Evolutionary conservation across 2,113 vertebrate genomes (phyloP).

Genomic region (Typhlomys cinereus): DNA sequence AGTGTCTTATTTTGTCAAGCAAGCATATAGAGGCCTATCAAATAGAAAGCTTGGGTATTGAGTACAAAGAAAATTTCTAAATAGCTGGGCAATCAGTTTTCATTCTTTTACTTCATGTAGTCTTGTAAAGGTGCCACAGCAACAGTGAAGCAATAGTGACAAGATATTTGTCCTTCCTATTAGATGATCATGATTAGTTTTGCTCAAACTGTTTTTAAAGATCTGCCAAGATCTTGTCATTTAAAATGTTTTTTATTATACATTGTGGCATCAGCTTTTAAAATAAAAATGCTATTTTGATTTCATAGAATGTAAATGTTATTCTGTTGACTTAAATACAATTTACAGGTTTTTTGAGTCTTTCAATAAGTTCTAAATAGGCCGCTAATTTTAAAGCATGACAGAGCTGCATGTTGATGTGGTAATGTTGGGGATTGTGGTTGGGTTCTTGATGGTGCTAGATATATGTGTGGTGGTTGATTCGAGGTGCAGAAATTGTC

Average conservation of each 20-base stretch:
- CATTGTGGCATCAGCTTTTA: background rate
- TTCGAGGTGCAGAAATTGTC: background rate
- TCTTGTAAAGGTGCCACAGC: background rate
- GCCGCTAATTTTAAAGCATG: background rate
- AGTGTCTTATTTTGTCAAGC: background rate
- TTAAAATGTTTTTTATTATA: constrained; percentile 5
- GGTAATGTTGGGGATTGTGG: background rate
- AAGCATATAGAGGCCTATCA: background rate
- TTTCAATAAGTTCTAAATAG: background rate
- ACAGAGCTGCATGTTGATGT: background rate
- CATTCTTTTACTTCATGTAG: background rate
- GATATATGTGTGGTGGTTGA: background rate
- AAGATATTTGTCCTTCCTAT: background rate
- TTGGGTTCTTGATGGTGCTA: background rate
- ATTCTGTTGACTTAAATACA: constrained; percentile 31
- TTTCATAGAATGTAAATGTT: background rate
- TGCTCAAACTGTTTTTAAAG: background rate
- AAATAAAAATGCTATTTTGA: background rate
- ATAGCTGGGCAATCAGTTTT: background rate
- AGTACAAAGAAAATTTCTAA: background rate
- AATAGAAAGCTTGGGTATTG: background rate
- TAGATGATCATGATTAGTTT: background rate
- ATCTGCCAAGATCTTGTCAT: background rate
- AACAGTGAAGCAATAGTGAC: background rate
- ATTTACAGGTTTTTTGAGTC: background rate